These are phyloP conservation scores for Sebastes reedi DNA, from an alignment of 2,797 vertebrate species.

Conservation along the genomic window DNA sequence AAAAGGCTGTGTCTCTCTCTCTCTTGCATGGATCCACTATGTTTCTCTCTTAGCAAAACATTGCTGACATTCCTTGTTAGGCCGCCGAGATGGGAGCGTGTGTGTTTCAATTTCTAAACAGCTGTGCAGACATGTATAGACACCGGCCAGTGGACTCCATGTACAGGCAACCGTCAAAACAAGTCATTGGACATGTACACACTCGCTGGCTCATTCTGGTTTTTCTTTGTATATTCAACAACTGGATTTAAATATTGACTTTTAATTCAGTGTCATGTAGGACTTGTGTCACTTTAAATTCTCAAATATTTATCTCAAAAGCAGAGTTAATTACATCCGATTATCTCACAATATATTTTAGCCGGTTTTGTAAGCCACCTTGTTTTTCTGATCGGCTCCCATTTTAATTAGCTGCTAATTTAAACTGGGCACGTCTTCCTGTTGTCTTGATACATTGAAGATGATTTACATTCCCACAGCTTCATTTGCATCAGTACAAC, in stretches of 20 bases:
- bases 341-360: neutral
- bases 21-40: neutral
- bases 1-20: conserved; percentile 10
- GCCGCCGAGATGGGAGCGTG: neutral
- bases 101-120: conserved; percentile 15
- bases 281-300: neutral
- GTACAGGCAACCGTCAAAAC: conserved; percentile 4
- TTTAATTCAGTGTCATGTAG: neutral
- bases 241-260: neutral
- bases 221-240: neutral
- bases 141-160: neutral
- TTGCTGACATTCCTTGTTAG: conserved; percentile 7
- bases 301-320: neutral
- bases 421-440: neutral
- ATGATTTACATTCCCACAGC: neutral
- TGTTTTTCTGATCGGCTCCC: neutral
- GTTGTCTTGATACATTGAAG: neutral
- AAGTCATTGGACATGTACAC: neutral
- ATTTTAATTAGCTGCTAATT: neutral
- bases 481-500: neutral
- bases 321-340: neutral
- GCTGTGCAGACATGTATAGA: conserved; percentile 18
- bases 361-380: neutral
- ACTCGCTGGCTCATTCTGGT: no score
- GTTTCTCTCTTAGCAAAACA: conserved; percentile 17